Percentiles rank a stretch among this genome's conserved stretches.
Evolutionary conservation across 30 jellyfish, hydroid and myxozoan genomes (phyloP).

Genomic region (Turritopsis dohrnii): DNA sequence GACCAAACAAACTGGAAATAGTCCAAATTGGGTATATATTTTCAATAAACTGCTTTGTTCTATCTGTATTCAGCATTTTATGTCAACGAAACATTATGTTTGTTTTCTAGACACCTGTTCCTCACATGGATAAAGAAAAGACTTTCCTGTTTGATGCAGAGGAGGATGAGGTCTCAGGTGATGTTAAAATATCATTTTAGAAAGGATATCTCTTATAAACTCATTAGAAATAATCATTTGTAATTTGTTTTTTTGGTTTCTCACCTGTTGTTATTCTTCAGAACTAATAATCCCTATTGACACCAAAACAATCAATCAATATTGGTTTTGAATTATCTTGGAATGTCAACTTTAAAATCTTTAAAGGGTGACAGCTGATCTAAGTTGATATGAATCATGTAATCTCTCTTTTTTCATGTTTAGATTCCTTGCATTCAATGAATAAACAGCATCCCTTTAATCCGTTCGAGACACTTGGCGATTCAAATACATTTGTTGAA

Average conservation of each 20-base stretch:
- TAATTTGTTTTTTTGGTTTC: not conserved
- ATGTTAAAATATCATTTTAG: not conserved
- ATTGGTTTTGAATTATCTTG: not conserved
- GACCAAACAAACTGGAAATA: not conserved
- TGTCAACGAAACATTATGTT: not conserved
- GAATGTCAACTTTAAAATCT: not conserved
- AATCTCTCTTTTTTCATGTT: not conserved
- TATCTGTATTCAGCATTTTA: not conserved
- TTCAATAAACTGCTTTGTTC: not conserved
- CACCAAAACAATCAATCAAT: not conserved
- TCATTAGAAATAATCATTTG: too few species aligned
- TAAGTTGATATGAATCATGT: not conserved
- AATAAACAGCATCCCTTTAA: not conserved
- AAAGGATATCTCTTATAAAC: too few species aligned
- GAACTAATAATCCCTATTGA: too few species aligned
- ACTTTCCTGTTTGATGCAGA: not conserved
- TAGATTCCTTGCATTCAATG: not conserved
- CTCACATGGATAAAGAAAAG: not conserved
- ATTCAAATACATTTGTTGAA: not conserved
- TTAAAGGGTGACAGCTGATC: not conserved
- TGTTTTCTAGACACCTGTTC: not conserved
- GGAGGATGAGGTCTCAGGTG: not conserved
- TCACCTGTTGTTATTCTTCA: not conserved
- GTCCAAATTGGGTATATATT: not conserved
- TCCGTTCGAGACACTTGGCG: not conserved